A percentile compares a stretch with the other conserved stretches of the same genome.
phyloP scores from a whole-genome alignment of 2,797 vertebrate species.

The Remorina albescens region DNA sequence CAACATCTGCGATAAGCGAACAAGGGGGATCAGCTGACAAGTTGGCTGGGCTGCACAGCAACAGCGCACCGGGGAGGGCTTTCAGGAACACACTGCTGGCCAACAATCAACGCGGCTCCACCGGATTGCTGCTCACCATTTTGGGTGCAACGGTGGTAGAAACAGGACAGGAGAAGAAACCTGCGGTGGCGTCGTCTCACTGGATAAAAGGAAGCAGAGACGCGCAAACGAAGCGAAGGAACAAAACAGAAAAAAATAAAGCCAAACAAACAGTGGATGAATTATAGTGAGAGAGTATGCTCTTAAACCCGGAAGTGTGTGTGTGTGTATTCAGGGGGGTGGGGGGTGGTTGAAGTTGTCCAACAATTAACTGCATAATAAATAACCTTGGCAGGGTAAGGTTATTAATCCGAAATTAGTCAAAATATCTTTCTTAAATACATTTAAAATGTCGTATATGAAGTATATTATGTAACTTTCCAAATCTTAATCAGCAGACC shows the following conservation, averaged over 20 bases:
- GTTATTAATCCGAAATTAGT: too few species aligned
- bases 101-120: slow-evolving; percentile 32
- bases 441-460: too few species aligned
- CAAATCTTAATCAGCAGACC: background rate
- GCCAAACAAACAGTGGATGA: too few species aligned
- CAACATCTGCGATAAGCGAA: slow-evolving; percentile 75
- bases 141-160: slow-evolving; percentile 54
- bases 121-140: slow-evolving; percentile 55
- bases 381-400: background rate
- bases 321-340: too few species aligned
- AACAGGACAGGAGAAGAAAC: slow-evolving; percentile 5
- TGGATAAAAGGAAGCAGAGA: background rate
- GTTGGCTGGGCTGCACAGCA: slow-evolving; percentile 85
- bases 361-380: background rate
- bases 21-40: slow-evolving; percentile 90
- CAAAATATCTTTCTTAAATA: too few species aligned
- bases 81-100: slow-evolving; percentile 43
- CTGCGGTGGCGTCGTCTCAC: background rate
- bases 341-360: background rate
- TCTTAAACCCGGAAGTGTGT: slow-evolving; percentile 16
- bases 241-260: slow-evolving; percentile 74
- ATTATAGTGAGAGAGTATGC: slow-evolving; percentile 33
- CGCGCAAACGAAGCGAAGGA: slow-evolving; percentile 21
- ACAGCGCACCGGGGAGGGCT: slow-evolving; percentile 65
- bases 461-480: too few species aligned